phyloP scores from a whole-genome alignment of 2,888 invertebrate genomes.

The Rhagium mordax region DNA sequence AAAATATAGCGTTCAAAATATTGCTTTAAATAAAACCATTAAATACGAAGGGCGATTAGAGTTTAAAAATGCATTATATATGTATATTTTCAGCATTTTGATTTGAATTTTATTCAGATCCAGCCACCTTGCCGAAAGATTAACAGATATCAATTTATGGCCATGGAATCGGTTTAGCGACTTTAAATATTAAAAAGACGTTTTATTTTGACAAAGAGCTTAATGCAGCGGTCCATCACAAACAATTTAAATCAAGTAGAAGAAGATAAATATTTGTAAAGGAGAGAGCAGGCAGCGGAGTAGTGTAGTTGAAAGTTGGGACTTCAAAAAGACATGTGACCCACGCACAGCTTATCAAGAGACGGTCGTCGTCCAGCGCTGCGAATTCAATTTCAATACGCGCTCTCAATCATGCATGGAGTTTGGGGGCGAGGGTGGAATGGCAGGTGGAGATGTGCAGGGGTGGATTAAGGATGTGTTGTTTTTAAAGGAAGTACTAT shows the following conservation, averaged over 20 bases:
- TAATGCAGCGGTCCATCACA: slow-evolving; percentile 57
- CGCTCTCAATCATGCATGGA: slow-evolving; percentile 70
- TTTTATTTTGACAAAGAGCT: slow-evolving; percentile 45
- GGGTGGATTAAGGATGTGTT: slow-evolving; percentile 35
- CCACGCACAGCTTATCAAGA: slow-evolving; percentile 63
- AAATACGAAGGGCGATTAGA: too few relatives aligned
- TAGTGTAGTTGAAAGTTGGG: slow-evolving; percentile 52
- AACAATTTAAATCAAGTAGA: slow-evolving; percentile 60
- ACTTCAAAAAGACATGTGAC: slow-evolving; percentile 60
- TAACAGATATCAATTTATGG: slow-evolving; percentile 1
- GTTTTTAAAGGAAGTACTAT: not conserved
- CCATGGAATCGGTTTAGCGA: slow-evolving; percentile 26
- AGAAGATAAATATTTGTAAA: slow-evolving; percentile 60
- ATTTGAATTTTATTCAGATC: not conserved
- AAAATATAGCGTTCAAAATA: too few relatives aligned
- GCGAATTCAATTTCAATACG: slow-evolving; percentile 72
- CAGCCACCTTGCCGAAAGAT: not conserved
- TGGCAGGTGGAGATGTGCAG: slow-evolving; percentile 45
- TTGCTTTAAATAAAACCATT: too few relatives aligned
- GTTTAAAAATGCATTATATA: too few relatives aligned
- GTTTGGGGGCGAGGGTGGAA: slow-evolving; percentile 54
- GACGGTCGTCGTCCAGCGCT: slow-evolving; percentile 61
- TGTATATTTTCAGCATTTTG: not conserved
- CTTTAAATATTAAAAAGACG: slow-evolving; percentile 33
- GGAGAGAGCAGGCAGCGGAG: slow-evolving; percentile 42